phyloP scores from a whole-genome alignment of 2,797 vertebrate species.

The Eupleurogrammus muticus region DNA sequence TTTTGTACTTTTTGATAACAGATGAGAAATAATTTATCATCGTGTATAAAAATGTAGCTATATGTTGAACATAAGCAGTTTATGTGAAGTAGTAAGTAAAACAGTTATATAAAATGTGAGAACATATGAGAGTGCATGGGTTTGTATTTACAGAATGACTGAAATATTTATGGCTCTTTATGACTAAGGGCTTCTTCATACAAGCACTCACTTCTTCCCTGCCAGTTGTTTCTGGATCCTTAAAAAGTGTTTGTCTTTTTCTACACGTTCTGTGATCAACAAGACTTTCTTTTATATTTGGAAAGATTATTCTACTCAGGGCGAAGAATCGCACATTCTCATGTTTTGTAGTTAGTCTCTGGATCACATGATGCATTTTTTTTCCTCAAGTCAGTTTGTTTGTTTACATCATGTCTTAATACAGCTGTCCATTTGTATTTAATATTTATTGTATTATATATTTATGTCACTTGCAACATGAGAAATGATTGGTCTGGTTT shows the following conservation, averaged over 20 bases:
- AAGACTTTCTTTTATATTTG: constrained; percentile 54
- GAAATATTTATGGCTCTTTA: constrained; percentile 57
- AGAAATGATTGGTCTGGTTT: constrained; percentile 47
- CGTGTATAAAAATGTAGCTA: constrained; percentile 49
- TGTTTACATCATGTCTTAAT: constrained; percentile 80
- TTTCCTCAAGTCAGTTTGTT: constrained; percentile 52
- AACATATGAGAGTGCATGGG: constrained; percentile 38
- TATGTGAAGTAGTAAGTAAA: constrained; percentile 50
- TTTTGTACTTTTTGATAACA: constrained; percentile 72
- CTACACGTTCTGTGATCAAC: constrained; percentile 37
- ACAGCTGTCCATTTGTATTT: constrained; percentile 81
- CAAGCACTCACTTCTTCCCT: constrained; percentile 63
- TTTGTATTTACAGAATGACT: constrained; percentile 61
- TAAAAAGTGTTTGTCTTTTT: constrained; percentile 48
- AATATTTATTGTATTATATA: constrained; percentile 87
- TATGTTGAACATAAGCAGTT: constrained; percentile 54
- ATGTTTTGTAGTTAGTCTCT: constrained; percentile 57
- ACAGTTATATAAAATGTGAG: constrained; percentile 47
- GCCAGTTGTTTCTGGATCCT: constrained; percentile 52
- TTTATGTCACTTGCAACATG: constrained; percentile 81
- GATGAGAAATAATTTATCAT: constrained; percentile 67
- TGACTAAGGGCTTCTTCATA: constrained; percentile 43
- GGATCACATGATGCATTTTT: constrained; percentile 30
- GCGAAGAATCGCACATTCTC: constrained; percentile 67
- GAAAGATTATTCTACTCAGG: constrained; percentile 76